Evolutionary conservation across 2,113 vertebrate genomes (phyloP), one percentile per base, ranked within the genome.

Genomic region (Thalassoma bifasciatum): DNA sequence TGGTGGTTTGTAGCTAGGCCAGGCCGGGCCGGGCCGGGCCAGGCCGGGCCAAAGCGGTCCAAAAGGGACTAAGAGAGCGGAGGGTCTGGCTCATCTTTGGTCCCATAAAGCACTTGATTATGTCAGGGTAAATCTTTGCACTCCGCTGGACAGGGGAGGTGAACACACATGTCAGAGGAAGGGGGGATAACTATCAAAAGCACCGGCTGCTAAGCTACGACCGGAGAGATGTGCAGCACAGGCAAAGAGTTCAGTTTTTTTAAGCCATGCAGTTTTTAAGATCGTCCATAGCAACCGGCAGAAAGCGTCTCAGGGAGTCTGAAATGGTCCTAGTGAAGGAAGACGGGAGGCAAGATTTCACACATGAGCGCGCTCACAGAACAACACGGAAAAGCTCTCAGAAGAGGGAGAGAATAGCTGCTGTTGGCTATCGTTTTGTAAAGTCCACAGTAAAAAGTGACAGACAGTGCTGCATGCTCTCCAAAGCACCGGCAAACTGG

Each of bases 121-220:
- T 77, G 79, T 86, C 78, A 71, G 75, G 71, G 63, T 81, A 76
- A 84, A 79, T 75, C 62, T 54, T 81, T 81, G 77, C 75, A 77
- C 81, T 86, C 79, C 68, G 21, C 57, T 61, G 44, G 62, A 57
- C 56, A 62, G 65, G 10, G 38, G 47, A 57, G 63, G 66, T 63
- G 77, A 44, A 70, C 42, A 49, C 17, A 61, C 64, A 49, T 40
- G 42, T 3, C 14, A 8, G 24, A 13, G 17, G 21, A 46, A 12
- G 49, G 34, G 53, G 9, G 49, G 40, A 56, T 64, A 56, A 56
- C 64, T 72, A 72, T 75, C 56, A n/a, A 52, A 74, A 83, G 40
- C 70, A 68, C 88, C 84, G 81, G 89, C 86, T 91, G 91, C 86
- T 92, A 93, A 93, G 92, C 88, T 88, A 93, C 87, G 82, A 90